Evolutionary conservation across 2,888 invertebrate genomes (phyloP).

Genomic region (Augiades crinisus): DNA sequence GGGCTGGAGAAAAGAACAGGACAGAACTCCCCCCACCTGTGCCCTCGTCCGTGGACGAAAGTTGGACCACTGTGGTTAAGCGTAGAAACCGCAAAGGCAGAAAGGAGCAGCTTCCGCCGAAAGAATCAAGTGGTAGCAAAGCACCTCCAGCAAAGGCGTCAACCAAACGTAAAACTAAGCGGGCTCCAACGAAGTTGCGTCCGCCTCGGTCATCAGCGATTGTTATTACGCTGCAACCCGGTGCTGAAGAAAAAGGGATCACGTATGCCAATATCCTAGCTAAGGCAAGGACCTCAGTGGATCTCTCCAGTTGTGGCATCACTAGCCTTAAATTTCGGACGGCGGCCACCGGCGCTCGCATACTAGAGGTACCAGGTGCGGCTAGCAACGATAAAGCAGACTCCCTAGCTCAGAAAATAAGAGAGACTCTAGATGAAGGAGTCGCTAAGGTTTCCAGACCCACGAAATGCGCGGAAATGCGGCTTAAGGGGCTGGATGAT

Average conservation of each 20-base stretch:
- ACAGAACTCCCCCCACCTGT: too few species aligned
- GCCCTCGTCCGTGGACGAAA: too few species aligned
- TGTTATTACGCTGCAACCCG: conserved; percentile 1
- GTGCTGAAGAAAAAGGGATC: conserved; percentile 11
- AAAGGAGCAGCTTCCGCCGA: too few species aligned
- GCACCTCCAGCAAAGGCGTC: too few species aligned
- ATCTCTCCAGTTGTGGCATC: conserved; percentile 13
- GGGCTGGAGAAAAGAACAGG: too few species aligned
- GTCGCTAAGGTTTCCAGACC: conserved; percentile 25
- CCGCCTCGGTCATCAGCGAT: neutral
- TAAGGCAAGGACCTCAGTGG: neutral
- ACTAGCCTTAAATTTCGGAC: neutral
- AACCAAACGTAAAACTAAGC: too few species aligned
- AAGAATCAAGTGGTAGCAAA: too few species aligned
- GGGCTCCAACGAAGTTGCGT: neutral
- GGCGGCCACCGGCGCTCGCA: conserved; percentile 23
- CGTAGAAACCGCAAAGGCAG: too few species aligned
- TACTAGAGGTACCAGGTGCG: neutral
- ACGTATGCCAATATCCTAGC: conserved; percentile 6
- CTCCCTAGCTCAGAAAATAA: conserved; percentile 18
- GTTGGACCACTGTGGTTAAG: too few species aligned
- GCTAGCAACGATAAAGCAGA: conserved; percentile 17
- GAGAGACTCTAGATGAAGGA: conserved; percentile 3
- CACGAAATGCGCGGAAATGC: conserved; percentile 16
- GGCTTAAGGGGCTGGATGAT: conserved; percentile 22